Percentiles rank a stretch among this genome's conserved stretches.
Conservation (phyloP, 2,113 vertebrate genomes). For the Holacanthus passer region DNA sequence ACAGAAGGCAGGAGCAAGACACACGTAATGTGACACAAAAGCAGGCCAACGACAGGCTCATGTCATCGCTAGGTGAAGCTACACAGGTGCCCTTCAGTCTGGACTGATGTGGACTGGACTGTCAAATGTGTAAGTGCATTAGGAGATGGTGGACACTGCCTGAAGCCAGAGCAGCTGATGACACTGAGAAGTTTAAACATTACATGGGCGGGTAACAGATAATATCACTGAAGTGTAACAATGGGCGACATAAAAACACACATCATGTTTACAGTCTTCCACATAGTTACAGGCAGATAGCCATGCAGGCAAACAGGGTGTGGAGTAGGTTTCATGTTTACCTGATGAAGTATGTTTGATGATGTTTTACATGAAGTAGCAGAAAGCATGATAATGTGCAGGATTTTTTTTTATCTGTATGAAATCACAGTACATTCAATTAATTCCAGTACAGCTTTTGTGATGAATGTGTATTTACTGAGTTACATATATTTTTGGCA, state of each 20-base stretch:
- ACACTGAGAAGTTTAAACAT: slow-evolving; percentile 8
- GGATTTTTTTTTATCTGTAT: background rate
- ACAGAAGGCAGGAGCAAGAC: background rate
- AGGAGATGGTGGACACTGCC: background rate
- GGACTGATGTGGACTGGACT: background rate
- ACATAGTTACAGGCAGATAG: background rate
- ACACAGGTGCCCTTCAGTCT: background rate
- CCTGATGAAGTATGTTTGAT: background rate
- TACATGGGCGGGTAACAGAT: background rate
- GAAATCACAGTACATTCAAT: too few species aligned
- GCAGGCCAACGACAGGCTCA: background rate
- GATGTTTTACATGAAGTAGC: background rate
- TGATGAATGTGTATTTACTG: too few species aligned
- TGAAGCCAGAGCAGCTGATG: background rate
- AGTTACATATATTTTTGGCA: too few species aligned
- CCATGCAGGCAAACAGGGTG: background rate
- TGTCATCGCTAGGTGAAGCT: slow-evolving; percentile 1
- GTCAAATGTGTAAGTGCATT: background rate
- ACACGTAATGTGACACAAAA: background rate
- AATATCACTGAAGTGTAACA: slow-evolving; percentile 7
- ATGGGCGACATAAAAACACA: slow-evolving; percentile 3
- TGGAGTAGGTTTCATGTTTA: too few species aligned
- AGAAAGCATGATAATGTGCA: background rate
- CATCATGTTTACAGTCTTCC: background rate
- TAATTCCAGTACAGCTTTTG: too few species aligned